Evolutionary conservation across 2,797 vertebrate genomes (phyloP).

Genomic region (Acanthurus lineatus): DNA sequence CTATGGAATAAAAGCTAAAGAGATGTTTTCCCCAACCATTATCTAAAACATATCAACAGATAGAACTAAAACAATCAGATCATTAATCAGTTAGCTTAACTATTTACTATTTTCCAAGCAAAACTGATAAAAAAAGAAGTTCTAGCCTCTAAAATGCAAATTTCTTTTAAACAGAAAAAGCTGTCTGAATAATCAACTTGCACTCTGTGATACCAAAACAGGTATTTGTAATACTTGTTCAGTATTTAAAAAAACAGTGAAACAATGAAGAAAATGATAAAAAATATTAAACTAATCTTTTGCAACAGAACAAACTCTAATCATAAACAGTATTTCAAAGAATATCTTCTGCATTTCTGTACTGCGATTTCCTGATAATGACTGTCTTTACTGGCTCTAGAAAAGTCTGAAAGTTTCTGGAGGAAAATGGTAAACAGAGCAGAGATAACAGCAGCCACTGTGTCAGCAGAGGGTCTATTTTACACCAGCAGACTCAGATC

Average conservation of each 20-base stretch:
- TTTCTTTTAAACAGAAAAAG: not conserved
- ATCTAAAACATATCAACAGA: not conserved
- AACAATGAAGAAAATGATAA: too few species aligned
- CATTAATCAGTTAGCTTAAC: not conserved
- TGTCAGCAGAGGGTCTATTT: constrained; percentile 54
- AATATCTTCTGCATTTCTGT: too few species aligned
- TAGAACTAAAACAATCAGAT: not conserved
- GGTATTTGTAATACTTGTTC: too few species aligned
- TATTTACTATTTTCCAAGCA: not conserved
- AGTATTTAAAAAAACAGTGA: too few species aligned
- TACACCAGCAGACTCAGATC: constrained; percentile 58
- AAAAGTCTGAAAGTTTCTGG: constrained; percentile 13
- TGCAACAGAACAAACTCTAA: too few species aligned
- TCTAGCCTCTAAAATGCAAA: not conserved
- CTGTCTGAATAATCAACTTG: not conserved
- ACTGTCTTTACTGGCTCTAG: too few species aligned
- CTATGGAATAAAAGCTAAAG: not conserved
- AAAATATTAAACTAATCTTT: too few species aligned
- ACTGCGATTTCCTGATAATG: too few species aligned
- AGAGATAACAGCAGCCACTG: constrained; percentile 26
- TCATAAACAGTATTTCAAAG: too few species aligned
- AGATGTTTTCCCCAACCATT: not conserved
- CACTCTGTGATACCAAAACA: not conserved
- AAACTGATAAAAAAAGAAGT: not conserved
- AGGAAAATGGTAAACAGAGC: constrained; percentile 18